Evolutionary conservation across 1,140 invertebrate species (phyloP), one percentile per base, ranked within the genome.

Genomic region (Heliconius hewitsoni): DNA sequence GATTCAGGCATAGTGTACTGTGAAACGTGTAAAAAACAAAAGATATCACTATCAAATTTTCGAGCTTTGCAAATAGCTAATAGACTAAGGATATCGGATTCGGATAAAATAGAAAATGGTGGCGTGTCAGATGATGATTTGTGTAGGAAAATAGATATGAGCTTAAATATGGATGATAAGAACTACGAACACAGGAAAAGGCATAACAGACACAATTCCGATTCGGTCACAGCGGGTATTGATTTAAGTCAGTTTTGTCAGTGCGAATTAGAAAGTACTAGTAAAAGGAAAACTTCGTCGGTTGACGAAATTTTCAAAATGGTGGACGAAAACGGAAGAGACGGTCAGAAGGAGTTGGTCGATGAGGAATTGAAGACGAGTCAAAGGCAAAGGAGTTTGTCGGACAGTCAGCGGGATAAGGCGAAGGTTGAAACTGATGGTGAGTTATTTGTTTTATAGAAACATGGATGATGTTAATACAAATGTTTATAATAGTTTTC

Each of bases 231-330:
- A 0, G 89, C 91, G 0, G 94, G 93, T 2, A 95, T 95, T 71
- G 94, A 95, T 78, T 81, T 95, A n/a, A 94, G 85, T 84, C 94
- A 95, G 82, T 95, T 95, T 81, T 95, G 94, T 82, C 91, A 94
- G 74, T 95, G 94, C 42, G 94, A 95, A 70, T 70, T 94, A 46
- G 93, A 92, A 3, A 84, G 80, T 46, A 76, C 46, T 39, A 81
- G 80, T 55, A 94, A 94, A 77, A 84, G 93, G 37, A 95, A 95
- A 79, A 95, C 94, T 2, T 95, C 93, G 0, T 96, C 97, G 8
- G 96, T 97, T 76, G 97, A 97, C 89, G 97, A 97, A 92, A 96
- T 97, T 82, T 96, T 96, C 87, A 94, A 93, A 73, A 90, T 94
- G 89, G 89, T 87, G 27, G 94, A 94, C 2, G 91, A 91, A 19